Percentiles rank a stretch among this genome's conserved stretches.
These are phyloP conservation scores for Siniperca knerii DNA, from an alignment of 2,113 vertebrate species.

Conservation along the genomic window DNA sequence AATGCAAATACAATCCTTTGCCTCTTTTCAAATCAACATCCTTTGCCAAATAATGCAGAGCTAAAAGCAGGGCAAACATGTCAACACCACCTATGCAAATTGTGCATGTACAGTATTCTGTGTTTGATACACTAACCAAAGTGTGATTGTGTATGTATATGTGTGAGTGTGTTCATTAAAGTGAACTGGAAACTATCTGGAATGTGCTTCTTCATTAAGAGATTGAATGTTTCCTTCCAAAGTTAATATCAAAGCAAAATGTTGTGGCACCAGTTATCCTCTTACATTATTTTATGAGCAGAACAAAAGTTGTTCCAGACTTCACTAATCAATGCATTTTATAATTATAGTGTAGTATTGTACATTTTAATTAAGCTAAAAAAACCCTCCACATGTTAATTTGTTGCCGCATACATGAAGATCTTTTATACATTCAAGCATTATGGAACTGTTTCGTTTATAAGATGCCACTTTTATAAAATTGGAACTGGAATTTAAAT, in stretches of 20 bases:
- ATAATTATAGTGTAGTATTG: neutral
- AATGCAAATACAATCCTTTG: slow-evolving; percentile 57
- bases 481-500: neutral
- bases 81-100: slow-evolving; percentile 59
- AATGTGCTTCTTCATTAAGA: slow-evolving; percentile 16
- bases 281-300: neutral
- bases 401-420: neutral
- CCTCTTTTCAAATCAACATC: slow-evolving; percentile 40
- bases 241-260: neutral
- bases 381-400: neutral
- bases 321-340: neutral
- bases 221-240: neutral
- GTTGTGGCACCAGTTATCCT: neutral
- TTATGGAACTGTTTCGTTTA: neutral
- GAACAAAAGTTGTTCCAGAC: neutral
- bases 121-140: slow-evolving; percentile 76
- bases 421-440: neutral
- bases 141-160: slow-evolving; percentile 65
- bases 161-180: slow-evolving; percentile 78
- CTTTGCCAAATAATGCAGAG: slow-evolving; percentile 41
- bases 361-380: neutral
- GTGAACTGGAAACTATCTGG: slow-evolving; percentile 58
- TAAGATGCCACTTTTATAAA: neutral
- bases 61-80: slow-evolving; percentile 46
- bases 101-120: slow-evolving; percentile 78